Evolutionary conservation across 2,888 invertebrate species (phyloP), one percentile per base, ranked within the genome.

Genomic region (Mythimna ferrago): DNA sequence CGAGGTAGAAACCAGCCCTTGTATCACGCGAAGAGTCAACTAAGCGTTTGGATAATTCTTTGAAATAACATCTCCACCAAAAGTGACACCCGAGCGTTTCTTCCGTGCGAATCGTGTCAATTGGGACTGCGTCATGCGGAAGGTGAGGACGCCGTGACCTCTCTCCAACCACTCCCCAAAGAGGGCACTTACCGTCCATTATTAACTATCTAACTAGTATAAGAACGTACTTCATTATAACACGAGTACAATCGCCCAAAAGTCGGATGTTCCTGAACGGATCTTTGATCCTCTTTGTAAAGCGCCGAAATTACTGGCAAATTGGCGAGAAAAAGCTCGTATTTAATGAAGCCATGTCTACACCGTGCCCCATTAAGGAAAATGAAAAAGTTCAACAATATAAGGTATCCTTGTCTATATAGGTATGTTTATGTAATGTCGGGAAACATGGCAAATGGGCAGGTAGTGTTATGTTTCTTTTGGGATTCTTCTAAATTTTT

Each of bases 191-290:
- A 26, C 26, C 26, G 26, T 26, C 26, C 26, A 26, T 26, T 26
- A 5, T 32, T 32, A 32, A 32, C 32, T 32, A 32, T 32, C 2
- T 32, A 32, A 32, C 32, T 82, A 84, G 4, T n/a, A 35, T 44
- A 58, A 32, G 26, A 64, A 54, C 32, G 74, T 85, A 84, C 83
- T 89, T 89, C 80, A 87, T 89, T 88, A 89, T 85, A 77, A 86
- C 86, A 84, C 51, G 57, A 48, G 60, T 41, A 69, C 65, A 71
- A 67, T 32, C 62, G 67, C 70, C 66, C 48, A 80, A 84, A 78
- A 76, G 73, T 73, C 71, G 69, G 67, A 78, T 80, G 77, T 78
- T 76, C 62, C 68, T 71, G 61, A 66, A 62, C 71, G 44, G 66
- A 72, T 74, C 72, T 74, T 74, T 81, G 67, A 76, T 80, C 72